Evolutionary conservation across 2,797 vertebrate genomes (phyloP).

Genomic region (Ctenosaura bakeri): DNA sequence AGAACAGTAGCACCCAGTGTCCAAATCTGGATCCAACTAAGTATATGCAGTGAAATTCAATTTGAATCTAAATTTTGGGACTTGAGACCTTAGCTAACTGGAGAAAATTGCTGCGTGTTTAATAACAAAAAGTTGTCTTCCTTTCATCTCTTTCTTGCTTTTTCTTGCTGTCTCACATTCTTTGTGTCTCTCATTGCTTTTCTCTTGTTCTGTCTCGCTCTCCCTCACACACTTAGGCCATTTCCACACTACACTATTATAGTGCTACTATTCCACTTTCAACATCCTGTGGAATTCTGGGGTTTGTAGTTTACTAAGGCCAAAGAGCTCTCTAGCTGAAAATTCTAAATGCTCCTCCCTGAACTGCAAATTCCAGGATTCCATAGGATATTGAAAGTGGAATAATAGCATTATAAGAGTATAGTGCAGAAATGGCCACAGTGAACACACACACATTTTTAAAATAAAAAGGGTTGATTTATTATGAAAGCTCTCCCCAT

Average conservation of each 20-base stretch:
- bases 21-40: background rate
- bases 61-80: background rate
- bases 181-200: too few species aligned
- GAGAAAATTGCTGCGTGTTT: constrained; percentile 23
- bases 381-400: too few species aligned
- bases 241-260: too few species aligned
- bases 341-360: too few species aligned
- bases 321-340: too few species aligned
- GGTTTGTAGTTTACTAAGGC: too few species aligned
- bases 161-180: background rate
- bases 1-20: background rate
- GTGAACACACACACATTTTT: background rate
- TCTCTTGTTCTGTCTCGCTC: background rate
- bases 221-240: background rate
- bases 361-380: too few species aligned
- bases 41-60: background rate
- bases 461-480: constrained; percentile 35
- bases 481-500: constrained; percentile 19
- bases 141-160: background rate
- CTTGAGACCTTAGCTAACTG: constrained; percentile 7
- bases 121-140: constrained; percentile 44
- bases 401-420: too few species aligned
- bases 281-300: too few species aligned
- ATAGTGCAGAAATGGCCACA: background rate
- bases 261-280: too few species aligned